Percentiles rank a stretch among this genome's conserved stretches.
Conservation (phyloP, 2,113 vertebrate genomes). For the Apteryx owenii region DNA sequence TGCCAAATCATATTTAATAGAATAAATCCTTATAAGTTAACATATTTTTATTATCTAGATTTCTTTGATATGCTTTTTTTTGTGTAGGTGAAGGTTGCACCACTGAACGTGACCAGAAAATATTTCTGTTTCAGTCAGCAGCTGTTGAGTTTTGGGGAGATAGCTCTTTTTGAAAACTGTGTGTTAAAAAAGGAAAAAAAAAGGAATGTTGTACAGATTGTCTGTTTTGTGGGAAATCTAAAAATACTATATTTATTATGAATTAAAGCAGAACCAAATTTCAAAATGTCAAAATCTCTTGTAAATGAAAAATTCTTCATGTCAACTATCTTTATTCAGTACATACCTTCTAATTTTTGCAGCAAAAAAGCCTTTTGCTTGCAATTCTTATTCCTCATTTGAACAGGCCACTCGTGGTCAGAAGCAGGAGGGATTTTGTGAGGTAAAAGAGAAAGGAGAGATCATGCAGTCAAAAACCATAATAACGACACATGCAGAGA, state of each 20-base stretch:
- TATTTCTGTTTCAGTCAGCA: background rate
- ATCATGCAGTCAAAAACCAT: background rate
- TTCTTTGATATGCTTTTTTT: background rate
- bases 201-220: background rate
- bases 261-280: background rate
- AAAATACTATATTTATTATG: background rate
- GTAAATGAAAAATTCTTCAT: background rate
- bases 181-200: background rate
- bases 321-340: background rate
- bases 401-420: accelerated
- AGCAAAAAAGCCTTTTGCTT: background rate
- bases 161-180: constrained; percentile 23
- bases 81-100: background rate
- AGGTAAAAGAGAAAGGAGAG: background rate
- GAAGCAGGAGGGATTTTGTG: background rate
- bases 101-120: background rate
- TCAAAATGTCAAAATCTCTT: background rate
- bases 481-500: background rate
- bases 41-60: background rate
- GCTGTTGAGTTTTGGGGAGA: constrained; percentile 13
- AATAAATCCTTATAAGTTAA: background rate
- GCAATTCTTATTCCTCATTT: accelerated
- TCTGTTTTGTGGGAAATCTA: constrained; percentile 17
- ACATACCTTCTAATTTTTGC: background rate
- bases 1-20: background rate